Evolutionary conservation across 1,140 invertebrate genomes (phyloP).

Genomic region (Drosophila elegans): DNA sequence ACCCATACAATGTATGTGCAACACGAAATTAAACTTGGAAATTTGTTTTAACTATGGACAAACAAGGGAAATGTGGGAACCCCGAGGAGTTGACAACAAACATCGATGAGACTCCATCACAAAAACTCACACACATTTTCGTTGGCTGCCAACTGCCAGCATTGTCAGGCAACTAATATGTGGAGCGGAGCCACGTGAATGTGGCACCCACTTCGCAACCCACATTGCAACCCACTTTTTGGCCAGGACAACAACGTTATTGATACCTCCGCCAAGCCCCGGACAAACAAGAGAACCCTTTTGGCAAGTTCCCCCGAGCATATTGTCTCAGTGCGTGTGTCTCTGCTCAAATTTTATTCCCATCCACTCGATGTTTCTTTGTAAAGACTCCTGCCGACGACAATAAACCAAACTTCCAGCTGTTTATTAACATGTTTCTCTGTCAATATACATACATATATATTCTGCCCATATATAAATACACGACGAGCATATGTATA

Average conservation of each 20-base stretch:
- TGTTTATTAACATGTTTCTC: slow-evolving; percentile 83
- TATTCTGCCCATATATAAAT: slow-evolving; percentile 22
- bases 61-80: slow-evolving; percentile 17
- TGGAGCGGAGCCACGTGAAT: slow-evolving; percentile 30
- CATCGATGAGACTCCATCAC: slow-evolving; percentile 22
- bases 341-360: slow-evolving; percentile 47
- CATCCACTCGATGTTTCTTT: slow-evolving; percentile 40
- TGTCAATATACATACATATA: slow-evolving; percentile 60
- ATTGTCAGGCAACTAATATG: slow-evolving; percentile 67
- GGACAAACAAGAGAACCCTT: slow-evolving; percentile 68
- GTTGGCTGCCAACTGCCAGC: slow-evolving; percentile 44
- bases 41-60: slow-evolving; percentile 67
- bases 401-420: slow-evolving; percentile 82
- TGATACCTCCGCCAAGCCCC: slow-evolving; percentile 70
- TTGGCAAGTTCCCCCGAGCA: slow-evolving; percentile 63
- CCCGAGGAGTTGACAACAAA: slow-evolving; percentile 8
- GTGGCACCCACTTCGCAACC: slow-evolving; percentile 11
- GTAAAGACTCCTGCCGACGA: slow-evolving; percentile 56
- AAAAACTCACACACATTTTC: slow-evolving; percentile 29
- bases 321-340: slow-evolving; percentile 51
- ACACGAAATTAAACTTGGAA: slow-evolving; percentile 51
- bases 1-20: slow-evolving; percentile 4
- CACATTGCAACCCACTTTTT: not conserved
- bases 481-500: slow-evolving; percentile 16
- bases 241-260: slow-evolving; percentile 69